Conservation (phyloP, 2,888 invertebrate genomes). For the Rhimphoctona megacephalus region DNA sequence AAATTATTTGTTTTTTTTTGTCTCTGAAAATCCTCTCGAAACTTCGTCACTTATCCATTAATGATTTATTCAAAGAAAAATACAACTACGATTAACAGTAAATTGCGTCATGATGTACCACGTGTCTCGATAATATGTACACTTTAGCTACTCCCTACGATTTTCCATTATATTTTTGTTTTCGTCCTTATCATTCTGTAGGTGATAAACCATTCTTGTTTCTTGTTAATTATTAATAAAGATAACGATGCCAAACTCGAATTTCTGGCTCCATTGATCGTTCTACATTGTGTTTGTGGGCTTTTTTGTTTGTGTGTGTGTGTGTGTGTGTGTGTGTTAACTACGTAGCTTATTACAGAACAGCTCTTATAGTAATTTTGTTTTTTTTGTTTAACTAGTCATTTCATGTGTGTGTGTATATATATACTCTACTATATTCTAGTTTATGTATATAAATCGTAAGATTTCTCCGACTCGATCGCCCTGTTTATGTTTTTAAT, state of each 20-base stretch:
- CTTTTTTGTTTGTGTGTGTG: slow-evolving; percentile 15
- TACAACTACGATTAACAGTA: slow-evolving; percentile 83
- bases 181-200: slow-evolving; percentile 18
- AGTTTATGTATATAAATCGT: slow-evolving; percentile 49
- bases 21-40: slow-evolving; percentile 20
- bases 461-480: slow-evolving; percentile 50
- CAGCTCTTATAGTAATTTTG: slow-evolving; percentile 58
- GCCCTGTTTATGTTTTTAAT: slow-evolving; percentile 51
- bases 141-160: slow-evolving; percentile 71
- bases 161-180: slow-evolving; percentile 33
- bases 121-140: slow-evolving; percentile 82
- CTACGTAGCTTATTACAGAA: slow-evolving; percentile 63
- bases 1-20: not conserved
- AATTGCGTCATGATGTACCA: slow-evolving; percentile 80
- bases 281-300: slow-evolving; percentile 52
- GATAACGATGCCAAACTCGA: slow-evolving; percentile 41
- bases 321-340: slow-evolving; percentile 22
- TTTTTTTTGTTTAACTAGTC: slow-evolving; percentile 48
- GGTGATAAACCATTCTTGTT: slow-evolving; percentile 40
- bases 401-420: slow-evolving; percentile 30
- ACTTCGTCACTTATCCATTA: slow-evolving; percentile 75
- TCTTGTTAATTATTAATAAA: slow-evolving; percentile 52
- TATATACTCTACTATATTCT: slow-evolving; percentile 36
- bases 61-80: slow-evolving; percentile 83
- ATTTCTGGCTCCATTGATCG: slow-evolving; percentile 50